phyloP scores from a whole-genome alignment of 2,888 invertebrate species.

The Calliopum simillimum region DNA sequence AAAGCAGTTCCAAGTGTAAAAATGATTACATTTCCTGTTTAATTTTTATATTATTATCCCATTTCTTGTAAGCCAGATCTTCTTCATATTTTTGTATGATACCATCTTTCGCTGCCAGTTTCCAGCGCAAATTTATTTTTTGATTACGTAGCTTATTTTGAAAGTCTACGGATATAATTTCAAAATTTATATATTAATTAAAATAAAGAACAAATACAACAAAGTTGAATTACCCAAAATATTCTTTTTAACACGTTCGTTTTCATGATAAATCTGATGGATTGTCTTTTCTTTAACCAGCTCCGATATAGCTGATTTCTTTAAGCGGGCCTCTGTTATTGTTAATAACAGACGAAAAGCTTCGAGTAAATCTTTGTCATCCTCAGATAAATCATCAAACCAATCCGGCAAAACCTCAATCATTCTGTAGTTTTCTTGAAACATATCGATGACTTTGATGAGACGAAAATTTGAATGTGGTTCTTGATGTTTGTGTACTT shows the following conservation, averaged over 20 bases:
- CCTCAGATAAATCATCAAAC: constrained; percentile 37
- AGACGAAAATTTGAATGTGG: constrained; percentile 39
- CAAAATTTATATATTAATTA: background rate
- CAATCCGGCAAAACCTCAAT: constrained; percentile 41
- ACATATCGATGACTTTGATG: constrained; percentile 46
- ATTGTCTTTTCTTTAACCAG: constrained; percentile 47
- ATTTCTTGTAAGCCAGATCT: constrained; percentile 52
- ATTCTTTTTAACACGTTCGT: constrained; percentile 46
- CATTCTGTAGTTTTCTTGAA: constrained; percentile 42
- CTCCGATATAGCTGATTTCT: constrained; percentile 48
- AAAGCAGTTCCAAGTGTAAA: background rate
- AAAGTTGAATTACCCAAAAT: constrained; percentile 43
- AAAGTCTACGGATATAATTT: constrained; percentile 40
- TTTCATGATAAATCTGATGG: constrained; percentile 50
- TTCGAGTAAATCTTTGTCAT: constrained; percentile 44
- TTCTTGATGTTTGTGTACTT: background rate
- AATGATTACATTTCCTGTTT: constrained; percentile 52
- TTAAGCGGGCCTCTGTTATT: constrained; percentile 46
- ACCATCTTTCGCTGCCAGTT: constrained; percentile 50
- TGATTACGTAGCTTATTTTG: constrained; percentile 49
- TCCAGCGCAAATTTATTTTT: constrained; percentile 51
- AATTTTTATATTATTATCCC: constrained; percentile 54
- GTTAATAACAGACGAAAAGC: constrained; percentile 43
- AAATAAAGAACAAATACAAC: background rate
- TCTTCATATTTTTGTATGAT: constrained; percentile 54